Conservation (phyloP, 2,113 vertebrate species). For the Eurypyga helias region DNA sequence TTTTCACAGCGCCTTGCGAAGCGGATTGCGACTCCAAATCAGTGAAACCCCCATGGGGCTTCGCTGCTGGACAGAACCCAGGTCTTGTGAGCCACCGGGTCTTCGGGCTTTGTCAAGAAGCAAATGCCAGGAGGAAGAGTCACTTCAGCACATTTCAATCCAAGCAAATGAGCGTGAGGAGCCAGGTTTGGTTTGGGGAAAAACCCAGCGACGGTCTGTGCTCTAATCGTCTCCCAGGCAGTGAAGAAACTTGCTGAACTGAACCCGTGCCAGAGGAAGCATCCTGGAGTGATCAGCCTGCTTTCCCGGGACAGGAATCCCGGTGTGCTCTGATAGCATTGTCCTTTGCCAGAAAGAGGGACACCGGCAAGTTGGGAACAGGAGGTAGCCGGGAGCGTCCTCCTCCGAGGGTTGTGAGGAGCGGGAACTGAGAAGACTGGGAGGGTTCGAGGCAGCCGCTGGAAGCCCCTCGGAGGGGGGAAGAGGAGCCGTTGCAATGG, state of each 20-base stretch:
- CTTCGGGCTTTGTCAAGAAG: not conserved
- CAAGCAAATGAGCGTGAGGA: not conserved
- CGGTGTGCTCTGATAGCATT: accelerated
- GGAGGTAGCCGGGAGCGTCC: not conserved
- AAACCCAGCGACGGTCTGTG: not conserved
- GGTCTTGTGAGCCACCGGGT: not conserved
- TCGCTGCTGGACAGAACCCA: not conserved
- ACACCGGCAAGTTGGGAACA: accelerated
- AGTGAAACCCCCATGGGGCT: not conserved
- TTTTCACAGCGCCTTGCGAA: not conserved
- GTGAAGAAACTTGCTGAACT: not conserved
- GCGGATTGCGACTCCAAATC: not conserved
- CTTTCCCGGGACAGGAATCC: not conserved
- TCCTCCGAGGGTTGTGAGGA: not conserved
- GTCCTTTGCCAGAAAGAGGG: not conserved
- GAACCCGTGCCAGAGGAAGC: not conserved
- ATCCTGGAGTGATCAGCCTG: not conserved
- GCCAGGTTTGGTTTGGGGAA: not conserved
- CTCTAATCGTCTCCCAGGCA: not conserved
- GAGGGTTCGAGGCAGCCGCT: not conserved
- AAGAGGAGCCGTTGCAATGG: not conserved
- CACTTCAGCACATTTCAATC: not conserved
- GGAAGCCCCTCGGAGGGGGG: not conserved
- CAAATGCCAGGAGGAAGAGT: not conserved
- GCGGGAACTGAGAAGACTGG: not conserved